Evolutionary conservation across 2,113 vertebrate genomes (phyloP), one percentile per base, ranked within the genome.

Genomic region (Proteles cristata): DNA sequence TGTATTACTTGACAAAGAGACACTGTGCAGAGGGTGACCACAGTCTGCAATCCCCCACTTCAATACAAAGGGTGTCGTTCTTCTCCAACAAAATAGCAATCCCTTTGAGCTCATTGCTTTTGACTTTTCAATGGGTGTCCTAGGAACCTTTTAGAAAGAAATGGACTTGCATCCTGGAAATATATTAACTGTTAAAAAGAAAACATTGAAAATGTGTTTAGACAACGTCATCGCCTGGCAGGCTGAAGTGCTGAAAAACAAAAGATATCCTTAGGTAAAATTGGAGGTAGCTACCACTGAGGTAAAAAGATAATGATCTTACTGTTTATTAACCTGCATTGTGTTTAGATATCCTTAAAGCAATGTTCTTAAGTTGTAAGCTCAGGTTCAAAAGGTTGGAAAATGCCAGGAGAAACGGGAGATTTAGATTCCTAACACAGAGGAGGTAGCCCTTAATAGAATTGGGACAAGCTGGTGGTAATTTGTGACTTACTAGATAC

Each of bases 171-270:
- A 96, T 97, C 74, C 96, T 98, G 95, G 83, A 97, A 98, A 94
- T 98, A 98, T 98, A 95, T 98, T 96, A 96, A 93, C 89, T 98
- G 88, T 96, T 98, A 96, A 98, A 98, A 95, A 92, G 97, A 98
- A 98, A 96, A 97, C 94, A 97, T 93, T 97, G 97, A 89, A 98
- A 96, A 98, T 98, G 97, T 94, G 87, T 98, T 98, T 98, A 97
- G 91, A 97, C 58, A 98, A 95, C 96, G 97, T 97, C 97, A 94
- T 96, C 90, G 28, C 26, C 95, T 97, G 92, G 96, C 98, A 98
- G 95, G 94, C 85, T 89, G 80, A 96, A 97, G 89, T 95, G 98
- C 96, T 92, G 88, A 97, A 97, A 96, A 97, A 90, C 90, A 97
- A 97, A 98, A 97, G 96, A 93, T 97, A 85, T 48, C 92, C 95